These are phyloP conservation scores for Chloroclystis v-ata DNA, from an alignment of 2,888 invertebrate genomes.

Conservation along the genomic window DNA sequence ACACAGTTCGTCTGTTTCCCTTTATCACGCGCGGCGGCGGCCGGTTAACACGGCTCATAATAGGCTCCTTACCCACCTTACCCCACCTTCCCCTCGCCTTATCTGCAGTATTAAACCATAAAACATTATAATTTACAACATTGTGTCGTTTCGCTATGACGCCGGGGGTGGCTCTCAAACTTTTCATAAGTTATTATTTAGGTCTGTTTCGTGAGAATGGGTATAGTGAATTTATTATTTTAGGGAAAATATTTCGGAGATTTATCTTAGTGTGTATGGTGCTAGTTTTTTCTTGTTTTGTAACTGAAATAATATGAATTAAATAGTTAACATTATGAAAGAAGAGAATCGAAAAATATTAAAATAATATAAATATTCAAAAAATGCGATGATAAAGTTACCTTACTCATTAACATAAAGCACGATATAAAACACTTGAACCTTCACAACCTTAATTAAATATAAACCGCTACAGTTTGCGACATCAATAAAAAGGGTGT, in stretches of 20 bases:
- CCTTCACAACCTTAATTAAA: no score
- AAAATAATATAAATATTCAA: no score
- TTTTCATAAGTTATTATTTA: slow-evolving; percentile 29
- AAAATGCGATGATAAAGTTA: no score
- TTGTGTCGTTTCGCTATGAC: slow-evolving; percentile 65
- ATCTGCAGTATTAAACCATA: slow-evolving; percentile 78
- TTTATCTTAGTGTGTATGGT: background rate
- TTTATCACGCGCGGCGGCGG: slow-evolving; percentile 30
- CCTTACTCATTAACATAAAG: no score
- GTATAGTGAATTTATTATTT: slow-evolving; percentile 1
- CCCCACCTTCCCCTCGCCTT: slow-evolving; percentile 45
- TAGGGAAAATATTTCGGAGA: background rate
- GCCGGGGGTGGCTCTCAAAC: slow-evolving; percentile 57
- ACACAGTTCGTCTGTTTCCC: slow-evolving; percentile 23
- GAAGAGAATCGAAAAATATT: no score
- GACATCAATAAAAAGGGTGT: slow-evolving; percentile 3
- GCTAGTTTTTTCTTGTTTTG: no score
- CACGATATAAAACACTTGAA: no score
- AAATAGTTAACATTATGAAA: no score
- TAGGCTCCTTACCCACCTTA: slow-evolving; percentile 54
- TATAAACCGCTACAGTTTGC: background rate
- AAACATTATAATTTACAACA: slow-evolving; percentile 77
- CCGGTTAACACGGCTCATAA: slow-evolving; percentile 72
- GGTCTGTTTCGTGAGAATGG: slow-evolving; percentile 21
- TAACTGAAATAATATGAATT: no score